phyloP scores from a whole-genome alignment of 2,888 invertebrate genomes.

The Plebejus anna region DNA sequence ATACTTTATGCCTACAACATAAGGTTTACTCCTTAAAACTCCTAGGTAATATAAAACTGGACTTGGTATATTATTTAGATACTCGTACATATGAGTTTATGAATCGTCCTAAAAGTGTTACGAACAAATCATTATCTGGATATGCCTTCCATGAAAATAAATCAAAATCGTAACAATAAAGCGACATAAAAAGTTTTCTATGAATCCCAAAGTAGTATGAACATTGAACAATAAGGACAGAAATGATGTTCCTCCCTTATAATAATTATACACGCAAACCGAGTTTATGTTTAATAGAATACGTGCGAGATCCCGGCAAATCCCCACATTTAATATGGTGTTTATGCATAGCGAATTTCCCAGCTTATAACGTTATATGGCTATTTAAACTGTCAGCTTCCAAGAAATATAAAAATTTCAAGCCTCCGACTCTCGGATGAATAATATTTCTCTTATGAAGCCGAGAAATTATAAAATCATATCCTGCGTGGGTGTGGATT shows the following conservation, averaged over 20 bases:
- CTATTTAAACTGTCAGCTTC: constrained; percentile 27
- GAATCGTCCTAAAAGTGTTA: neutral
- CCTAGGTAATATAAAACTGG: neutral
- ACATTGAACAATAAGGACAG: neutral
- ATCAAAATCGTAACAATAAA: neutral
- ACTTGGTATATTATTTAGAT: neutral
- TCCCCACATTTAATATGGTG: constrained; percentile 30
- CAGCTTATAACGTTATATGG: constrained; percentile 30
- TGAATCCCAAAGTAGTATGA: neutral
- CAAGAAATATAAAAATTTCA: constrained; percentile 31
- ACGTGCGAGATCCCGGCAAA: constrained; percentile 17
- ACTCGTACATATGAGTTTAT: neutral
- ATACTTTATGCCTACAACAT: neutral
- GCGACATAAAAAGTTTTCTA: neutral
- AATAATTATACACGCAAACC: constrained; percentile 16
- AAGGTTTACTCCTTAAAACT: neutral
- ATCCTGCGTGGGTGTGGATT: neutral
- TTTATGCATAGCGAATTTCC: constrained; percentile 31
- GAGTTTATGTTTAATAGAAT: constrained; percentile 21
- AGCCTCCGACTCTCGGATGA: neutral
- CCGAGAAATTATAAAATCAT: neutral
- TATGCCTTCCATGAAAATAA: neutral
- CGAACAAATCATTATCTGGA: neutral
- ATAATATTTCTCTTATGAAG: neutral
- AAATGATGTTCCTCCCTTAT: neutral